Evolutionary conservation across 1,140 invertebrate species (phyloP).

Genomic region (Nilaparvata lugens): DNA sequence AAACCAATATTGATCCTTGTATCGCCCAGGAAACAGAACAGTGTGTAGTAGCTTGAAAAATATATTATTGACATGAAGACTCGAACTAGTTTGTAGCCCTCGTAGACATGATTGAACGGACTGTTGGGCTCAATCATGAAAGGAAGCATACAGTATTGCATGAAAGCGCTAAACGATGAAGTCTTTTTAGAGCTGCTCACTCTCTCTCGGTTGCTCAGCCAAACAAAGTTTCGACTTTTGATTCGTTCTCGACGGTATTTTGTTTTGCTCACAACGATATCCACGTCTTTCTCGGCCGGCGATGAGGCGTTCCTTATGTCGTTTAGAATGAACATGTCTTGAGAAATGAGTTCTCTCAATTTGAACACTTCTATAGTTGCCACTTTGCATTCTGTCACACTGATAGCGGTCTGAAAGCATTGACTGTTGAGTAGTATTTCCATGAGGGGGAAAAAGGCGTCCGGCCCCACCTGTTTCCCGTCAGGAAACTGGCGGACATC

Average conservation of each 20-base stretch:
- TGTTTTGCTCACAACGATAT: background rate
- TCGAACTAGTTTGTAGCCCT: too few relatives aligned
- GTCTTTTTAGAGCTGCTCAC: too few relatives aligned
- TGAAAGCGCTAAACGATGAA: too few relatives aligned
- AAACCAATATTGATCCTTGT: too few relatives aligned
- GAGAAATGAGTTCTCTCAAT: background rate
- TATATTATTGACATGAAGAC: too few relatives aligned
- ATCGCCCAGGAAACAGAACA: too few relatives aligned
- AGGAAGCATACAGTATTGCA: too few relatives aligned
- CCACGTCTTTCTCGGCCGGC: background rate
- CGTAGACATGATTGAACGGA: too few relatives aligned
- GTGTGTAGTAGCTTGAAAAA: too few relatives aligned
- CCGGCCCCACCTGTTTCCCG: background rate
- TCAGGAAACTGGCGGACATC: background rate
- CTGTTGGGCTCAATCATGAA: too few relatives aligned
- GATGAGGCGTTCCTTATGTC: background rate
- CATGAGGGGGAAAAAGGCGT: background rate
- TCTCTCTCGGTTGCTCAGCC: too few relatives aligned
- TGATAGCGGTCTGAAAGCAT: background rate
- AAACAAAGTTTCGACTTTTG: background rate
- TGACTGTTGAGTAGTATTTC: background rate
- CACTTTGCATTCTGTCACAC: background rate
- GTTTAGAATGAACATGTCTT: background rate
- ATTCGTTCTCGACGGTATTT: background rate
- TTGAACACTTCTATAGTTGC: background rate